Base-by-base conservation (phyloP, 2,797 vertebrate genomes). In the Cuniculus paca region DNA sequence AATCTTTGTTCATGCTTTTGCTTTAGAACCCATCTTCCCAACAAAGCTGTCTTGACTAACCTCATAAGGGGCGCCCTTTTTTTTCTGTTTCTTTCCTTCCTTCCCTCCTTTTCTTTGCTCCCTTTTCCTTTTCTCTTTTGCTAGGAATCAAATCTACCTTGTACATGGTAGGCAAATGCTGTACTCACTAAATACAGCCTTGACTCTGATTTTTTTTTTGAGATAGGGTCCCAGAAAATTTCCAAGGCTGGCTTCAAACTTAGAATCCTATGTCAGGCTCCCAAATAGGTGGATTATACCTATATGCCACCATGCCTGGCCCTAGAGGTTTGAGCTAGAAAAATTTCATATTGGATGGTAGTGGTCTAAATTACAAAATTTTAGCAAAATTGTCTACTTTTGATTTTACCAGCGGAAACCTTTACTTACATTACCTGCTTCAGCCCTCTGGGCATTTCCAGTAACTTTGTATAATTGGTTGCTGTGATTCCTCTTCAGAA, bases 281-380 rank as follows among this genome's bases (percentile, higher is more conserved):
- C 72, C 42, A 31, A 48, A 48, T 75, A 75, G 72, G 11, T 45
- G 31, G 2, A 11, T 34, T 54, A 5, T 34, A 22, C 6, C 10
- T 52, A 6, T 77, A 16, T 78, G 31, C 14, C 28, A 50, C 74
- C 45, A 77, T 28, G 31, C 50, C n/a, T 54, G n/a, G 4, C 50
- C n/a, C 52, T 80, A n/a, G 16, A 50, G 22, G 19, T 79, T 93
- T 87, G 45, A 78, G 52, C 45, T 3, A 60, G 28, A 81, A 65
- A 79, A 77, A 75, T 82, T 83, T 93, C 31, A 84, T 3, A 74
- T 77, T 93, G 36, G 34, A 8, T 88, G 36, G 48, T 88, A 52
- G 28, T 82, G 20, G 42, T 84, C 42, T 91, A 45, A 95, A 75
- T 93, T 88, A 70, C 16, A 68, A 50, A 54, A 28, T 91, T 91